Percentiles rank a stretch among this genome's conserved stretches.
Evolutionary conservation across 2,888 invertebrate genomes (phyloP).

Genomic region (Drosophila infuscata): DNA sequence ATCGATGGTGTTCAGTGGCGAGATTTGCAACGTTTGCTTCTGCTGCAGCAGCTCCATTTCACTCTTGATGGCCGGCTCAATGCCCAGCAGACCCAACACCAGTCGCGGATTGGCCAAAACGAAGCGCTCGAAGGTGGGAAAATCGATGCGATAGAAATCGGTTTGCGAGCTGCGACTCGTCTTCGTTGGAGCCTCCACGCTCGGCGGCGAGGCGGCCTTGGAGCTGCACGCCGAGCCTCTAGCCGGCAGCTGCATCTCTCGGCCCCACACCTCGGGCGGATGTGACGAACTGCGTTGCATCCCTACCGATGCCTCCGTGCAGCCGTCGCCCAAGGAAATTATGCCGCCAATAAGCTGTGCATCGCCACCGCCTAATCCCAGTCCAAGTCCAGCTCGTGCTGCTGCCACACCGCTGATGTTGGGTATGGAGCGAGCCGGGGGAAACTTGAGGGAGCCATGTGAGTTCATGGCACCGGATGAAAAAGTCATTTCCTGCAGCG

Average conservation of each 20-base stretch:
- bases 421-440: constrained; percentile 93
- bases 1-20: constrained; percentile 83
- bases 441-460: constrained; percentile 86
- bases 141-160: constrained; percentile 83
- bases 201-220: constrained; percentile 52
- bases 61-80: constrained; percentile 87
- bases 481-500: constrained; percentile 91
- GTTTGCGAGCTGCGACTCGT: constrained; percentile 81
- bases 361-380: constrained; percentile 46
- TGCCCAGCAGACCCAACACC: constrained; percentile 90
- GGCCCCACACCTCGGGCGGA: constrained; percentile 93
- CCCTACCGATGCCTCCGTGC: constrained; percentile 50
- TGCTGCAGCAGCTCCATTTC: constrained; percentile 83
- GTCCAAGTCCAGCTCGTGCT: constrained; percentile 25
- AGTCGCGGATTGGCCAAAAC: constrained; percentile 90
- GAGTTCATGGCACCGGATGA: constrained; percentile 87
- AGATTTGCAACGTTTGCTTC: constrained; percentile 82
- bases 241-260: constrained; percentile 86
- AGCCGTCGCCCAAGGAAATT: constrained; percentile 37
- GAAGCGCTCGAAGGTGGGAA: constrained; percentile 84
- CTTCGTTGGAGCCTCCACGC: constrained; percentile 30
- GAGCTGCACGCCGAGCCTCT: constrained; percentile 40
- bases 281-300: constrained; percentile 93
- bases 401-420: constrained; percentile 87
- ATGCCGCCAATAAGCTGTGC: constrained; percentile 40